phyloP scores from a whole-genome alignment of 2,888 invertebrate genomes.

The Abscondita cerata region DNA sequence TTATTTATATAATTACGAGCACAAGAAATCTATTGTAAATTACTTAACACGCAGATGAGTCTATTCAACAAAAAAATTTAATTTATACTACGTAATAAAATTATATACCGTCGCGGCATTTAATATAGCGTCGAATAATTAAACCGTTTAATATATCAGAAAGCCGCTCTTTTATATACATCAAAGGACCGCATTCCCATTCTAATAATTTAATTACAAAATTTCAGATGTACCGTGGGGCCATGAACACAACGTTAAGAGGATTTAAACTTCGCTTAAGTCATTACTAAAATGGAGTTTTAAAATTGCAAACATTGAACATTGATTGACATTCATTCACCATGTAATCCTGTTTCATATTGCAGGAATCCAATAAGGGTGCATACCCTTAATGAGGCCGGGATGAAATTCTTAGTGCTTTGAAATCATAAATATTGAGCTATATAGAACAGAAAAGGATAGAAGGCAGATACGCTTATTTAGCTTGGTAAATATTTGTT shows the following conservation, averaged over 20 bases:
- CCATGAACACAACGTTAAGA: constrained; percentile 23
- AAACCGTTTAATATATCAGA: constrained; percentile 24
- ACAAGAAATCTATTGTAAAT: no score
- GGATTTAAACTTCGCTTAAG: constrained; percentile 38
- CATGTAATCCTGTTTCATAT: constrained; percentile 49
- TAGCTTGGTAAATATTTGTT: no score
- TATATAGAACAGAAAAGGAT: constrained; percentile 7
- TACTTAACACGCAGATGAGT: no score
- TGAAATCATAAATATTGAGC: constrained; percentile 32
- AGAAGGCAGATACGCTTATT: neutral
- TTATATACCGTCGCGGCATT: constrained; percentile 13
- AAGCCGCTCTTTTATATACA: constrained; percentile 33
- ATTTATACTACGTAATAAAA: neutral
- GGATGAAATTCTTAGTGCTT: constrained; percentile 29
- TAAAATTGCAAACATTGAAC: constrained; percentile 51
- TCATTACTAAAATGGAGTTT: constrained; percentile 49
- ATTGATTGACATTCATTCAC: constrained; percentile 52
- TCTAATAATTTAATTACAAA: constrained; percentile 45
- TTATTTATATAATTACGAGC: no score
- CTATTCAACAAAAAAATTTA: neutral
- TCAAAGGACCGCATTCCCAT: constrained; percentile 43
- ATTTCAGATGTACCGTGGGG: constrained; percentile 28
- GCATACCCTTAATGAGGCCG: constrained; percentile 36
- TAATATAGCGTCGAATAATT: constrained; percentile 25
- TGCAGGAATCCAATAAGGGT: constrained; percentile 49